Evolutionary conservation across 2,797 vertebrate species (phyloP).

Genomic region (Coendou prehensilis): DNA sequence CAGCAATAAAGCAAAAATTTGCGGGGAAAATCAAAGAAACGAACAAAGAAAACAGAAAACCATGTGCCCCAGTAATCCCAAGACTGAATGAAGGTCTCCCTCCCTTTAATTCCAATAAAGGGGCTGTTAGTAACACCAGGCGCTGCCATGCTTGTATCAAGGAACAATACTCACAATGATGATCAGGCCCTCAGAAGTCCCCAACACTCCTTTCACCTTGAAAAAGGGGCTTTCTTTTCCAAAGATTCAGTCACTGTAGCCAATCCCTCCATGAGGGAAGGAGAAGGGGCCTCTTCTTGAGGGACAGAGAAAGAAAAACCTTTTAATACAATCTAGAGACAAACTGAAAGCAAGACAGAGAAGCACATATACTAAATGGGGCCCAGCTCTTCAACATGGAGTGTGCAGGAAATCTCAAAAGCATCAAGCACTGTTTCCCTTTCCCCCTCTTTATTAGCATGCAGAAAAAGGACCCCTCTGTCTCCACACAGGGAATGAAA

Average conservation of each 20-base stretch:
- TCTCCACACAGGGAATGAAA: neutral
- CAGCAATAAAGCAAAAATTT: neutral
- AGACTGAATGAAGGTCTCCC: slow-evolving; percentile 48
- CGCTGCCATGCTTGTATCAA: neutral
- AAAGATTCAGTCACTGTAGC: slow-evolving; percentile 63
- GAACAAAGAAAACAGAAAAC: slow-evolving; percentile 60
- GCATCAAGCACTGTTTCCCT: neutral
- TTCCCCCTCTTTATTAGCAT: slow-evolving; percentile 33
- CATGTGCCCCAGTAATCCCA: slow-evolving; percentile 15
- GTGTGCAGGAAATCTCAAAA: slow-evolving; percentile 21
- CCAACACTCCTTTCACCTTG: slow-evolving; percentile 56
- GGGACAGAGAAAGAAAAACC: slow-evolving; percentile 57
- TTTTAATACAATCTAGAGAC: slow-evolving; percentile 48
- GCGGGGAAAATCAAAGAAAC: neutral
- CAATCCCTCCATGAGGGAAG: slow-evolving; percentile 39
- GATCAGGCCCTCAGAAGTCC: slow-evolving; percentile 50
- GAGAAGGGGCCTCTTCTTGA: slow-evolving; percentile 64
- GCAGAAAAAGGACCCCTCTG: slow-evolving; percentile 26
- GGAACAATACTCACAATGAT: slow-evolving; percentile 64
- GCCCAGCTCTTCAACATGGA: neutral
- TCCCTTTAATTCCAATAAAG: slow-evolving; percentile 57
- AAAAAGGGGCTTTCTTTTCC: slow-evolving; percentile 70
- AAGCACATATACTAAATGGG: neutral
- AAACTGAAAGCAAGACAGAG: slow-evolving; percentile 23
- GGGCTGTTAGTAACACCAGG: neutral